Percentiles rank a stretch among this genome's conserved stretches.
phyloP scores from a whole-genome alignment of 2,888 invertebrate species.

The Anthrax anthrax region DNA sequence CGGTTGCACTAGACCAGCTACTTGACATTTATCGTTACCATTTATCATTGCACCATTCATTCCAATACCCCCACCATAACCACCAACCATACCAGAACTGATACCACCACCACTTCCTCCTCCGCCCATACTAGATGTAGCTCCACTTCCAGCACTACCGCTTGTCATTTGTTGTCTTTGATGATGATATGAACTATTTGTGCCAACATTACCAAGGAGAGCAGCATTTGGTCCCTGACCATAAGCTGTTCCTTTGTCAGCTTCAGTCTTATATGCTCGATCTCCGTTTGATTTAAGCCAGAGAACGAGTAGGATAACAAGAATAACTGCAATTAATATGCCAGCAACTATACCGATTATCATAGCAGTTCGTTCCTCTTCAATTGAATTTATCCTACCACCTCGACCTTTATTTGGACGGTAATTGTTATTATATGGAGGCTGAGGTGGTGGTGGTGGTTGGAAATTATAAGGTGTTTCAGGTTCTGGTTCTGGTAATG shows the following conservation, averaged over 20 bases:
- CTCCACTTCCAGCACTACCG: slow-evolving; percentile 9
- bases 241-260: slow-evolving; percentile 54
- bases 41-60: slow-evolving; percentile 20
- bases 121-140: slow-evolving; percentile 22
- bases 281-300: slow-evolving; percentile 77
- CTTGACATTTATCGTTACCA: slow-evolving; percentile 32
- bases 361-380: slow-evolving; percentile 58
- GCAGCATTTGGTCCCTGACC: slow-evolving; percentile 70
- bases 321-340: slow-evolving; percentile 76
- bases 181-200: slow-evolving; percentile 34
- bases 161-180: slow-evolving; percentile 31
- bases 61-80: slow-evolving; percentile 14
- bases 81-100: slow-evolving; percentile 16
- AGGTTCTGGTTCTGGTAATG: slow-evolving; percentile 15
- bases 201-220: slow-evolving; percentile 49
- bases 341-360: slow-evolving; percentile 84
- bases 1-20: slow-evolving; percentile 34
- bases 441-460: slow-evolving; percentile 19
- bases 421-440: slow-evolving; percentile 26
- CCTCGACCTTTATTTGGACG: slow-evolving; percentile 22
- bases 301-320: slow-evolving; percentile 78
- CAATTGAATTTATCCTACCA: slow-evolving; percentile 48
- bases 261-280: slow-evolving; percentile 86
- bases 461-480: slow-evolving; percentile 19
- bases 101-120: slow-evolving; percentile 6